A percentile compares a stretch with the other conserved stretches of the same genome.
Conservation (phyloP, 2,888 invertebrate genomes). For the Labia minor region DNA sequence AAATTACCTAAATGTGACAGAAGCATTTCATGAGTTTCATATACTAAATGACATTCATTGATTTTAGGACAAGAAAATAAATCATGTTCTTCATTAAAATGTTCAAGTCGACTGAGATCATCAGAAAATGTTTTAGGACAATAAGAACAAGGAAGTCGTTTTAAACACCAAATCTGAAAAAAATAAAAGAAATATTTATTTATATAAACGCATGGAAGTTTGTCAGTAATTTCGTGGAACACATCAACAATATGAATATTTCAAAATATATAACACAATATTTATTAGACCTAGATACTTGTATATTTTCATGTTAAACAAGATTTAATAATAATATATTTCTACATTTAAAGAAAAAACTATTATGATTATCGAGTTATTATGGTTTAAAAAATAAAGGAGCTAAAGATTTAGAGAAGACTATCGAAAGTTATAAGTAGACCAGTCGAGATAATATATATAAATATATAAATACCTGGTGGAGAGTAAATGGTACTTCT, state of each 20-base stretch:
- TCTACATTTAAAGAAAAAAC: too few species aligned
- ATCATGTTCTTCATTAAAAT: not conserved
- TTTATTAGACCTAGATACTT: too few species aligned
- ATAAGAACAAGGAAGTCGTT: not conserved
- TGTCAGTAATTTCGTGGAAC: too few species aligned
- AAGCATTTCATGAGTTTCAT: not conserved
- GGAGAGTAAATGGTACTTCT: slow-evolving; percentile 18
- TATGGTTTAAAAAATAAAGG: slow-evolving; percentile 15
- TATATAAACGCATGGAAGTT: too few species aligned
- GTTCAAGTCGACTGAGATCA: not conserved
- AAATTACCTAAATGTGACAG: not conserved
- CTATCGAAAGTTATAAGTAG: too few species aligned
- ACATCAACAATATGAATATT: too few species aligned
- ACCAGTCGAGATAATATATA: too few species aligned
- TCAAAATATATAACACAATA: too few species aligned
- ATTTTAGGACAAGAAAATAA: not conserved
- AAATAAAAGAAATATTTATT: not conserved
- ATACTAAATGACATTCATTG: not conserved
- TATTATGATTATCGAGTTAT: too few species aligned
- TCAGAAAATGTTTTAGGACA: not conserved
- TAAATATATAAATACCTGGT: slow-evolving; percentile 16
- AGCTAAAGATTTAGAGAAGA: not conserved
- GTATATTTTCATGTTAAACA: too few species aligned
- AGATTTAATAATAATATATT: too few species aligned
- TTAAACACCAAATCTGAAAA: not conserved